phyloP scores from a whole-genome alignment of 2,113 vertebrate genomes.

The Clarias gariepinus region DNA sequence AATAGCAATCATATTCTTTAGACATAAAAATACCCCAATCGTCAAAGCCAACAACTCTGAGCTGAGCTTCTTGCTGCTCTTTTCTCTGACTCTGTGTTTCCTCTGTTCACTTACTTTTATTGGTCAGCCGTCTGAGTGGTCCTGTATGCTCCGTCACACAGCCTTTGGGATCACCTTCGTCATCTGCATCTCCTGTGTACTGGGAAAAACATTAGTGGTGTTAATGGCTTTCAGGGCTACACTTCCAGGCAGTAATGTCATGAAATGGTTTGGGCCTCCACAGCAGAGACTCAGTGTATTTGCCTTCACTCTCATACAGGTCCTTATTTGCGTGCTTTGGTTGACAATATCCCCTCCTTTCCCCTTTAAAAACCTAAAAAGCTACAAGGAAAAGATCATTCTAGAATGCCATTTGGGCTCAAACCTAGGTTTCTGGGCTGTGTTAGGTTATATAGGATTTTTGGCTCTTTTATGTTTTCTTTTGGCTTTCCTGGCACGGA shows the following conservation, averaged over 20 bases:
- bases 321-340: conserved; percentile 1
- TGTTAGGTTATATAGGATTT: conserved; percentile 6
- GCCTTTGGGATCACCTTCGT: not conserved
- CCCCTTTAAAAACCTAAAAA: not conserved
- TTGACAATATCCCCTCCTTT: not conserved
- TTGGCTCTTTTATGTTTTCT: not conserved
- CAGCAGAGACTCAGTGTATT: not conserved
- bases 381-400: conserved; percentile 4
- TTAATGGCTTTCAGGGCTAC: conserved; percentile 4
- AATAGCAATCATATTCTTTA: conserved; percentile 40
- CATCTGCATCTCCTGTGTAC: not conserved
- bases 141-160: not conserved
- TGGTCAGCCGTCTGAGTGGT: not conserved
- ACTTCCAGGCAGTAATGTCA: not conserved
- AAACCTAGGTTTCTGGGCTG: not conserved
- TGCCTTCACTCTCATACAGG: not conserved
- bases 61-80: not conserved
- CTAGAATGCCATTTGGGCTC: not conserved
- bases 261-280: conserved; percentile 14
- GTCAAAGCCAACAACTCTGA: conserved; percentile 10
- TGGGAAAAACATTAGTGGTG: not conserved
- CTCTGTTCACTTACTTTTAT: conserved; percentile 1
- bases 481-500: not conserved
- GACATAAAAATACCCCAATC: conserved; percentile 48
- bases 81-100: not conserved